Base-by-base conservation (phyloP, 2,113 vertebrate genomes). In the Baryphthengus martii region DNA sequence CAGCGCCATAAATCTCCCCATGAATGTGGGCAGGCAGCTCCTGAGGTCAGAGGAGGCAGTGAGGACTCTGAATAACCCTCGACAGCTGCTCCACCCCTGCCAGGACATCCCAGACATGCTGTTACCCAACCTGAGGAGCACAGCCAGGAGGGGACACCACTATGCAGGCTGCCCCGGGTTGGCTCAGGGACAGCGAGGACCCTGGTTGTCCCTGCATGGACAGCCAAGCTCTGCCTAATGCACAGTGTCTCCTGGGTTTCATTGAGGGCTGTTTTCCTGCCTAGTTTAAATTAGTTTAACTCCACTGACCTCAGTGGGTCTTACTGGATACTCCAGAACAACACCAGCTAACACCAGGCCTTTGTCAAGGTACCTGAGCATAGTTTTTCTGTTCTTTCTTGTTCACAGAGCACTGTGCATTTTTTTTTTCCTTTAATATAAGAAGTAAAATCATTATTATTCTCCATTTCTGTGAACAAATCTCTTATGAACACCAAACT, bases 31-130 rank as follows among this genome's bases (percentile, higher is more conserved):
- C 80, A 74, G 83, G 85, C 73, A 95, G 89, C 61, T 92, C 35
- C 76, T 9, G n/a, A 81, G 73, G 86, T 62, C 91, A 59, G 52
- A 44, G 84, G 9, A 55, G 87, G 82, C 52, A 73, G 52, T 19
- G 90, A 83, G 56, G 82, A 63, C 93, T 95, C 80, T 18, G 33
- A 52, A 44, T 62, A 75, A 79, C 76, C 66, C 75, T 90, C 11
- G 5, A 85, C 56, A 92, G 68, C 74, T 82, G 75, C 52, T 63
- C 86, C 3, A 1, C 65, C 58, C 75, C 79, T 62, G 47, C 84
- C 67, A 42, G 81, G 33, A 71, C 35, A 65, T 50, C 55, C 77
- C 76, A 76, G 66, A 58, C n/a, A 19, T 24, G 76, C 56, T 50
- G 29, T 29, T 37, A 74, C 71, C 17, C 39, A 61, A 33, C 26